Conservation (phyloP, 92 coral and sea anemone species). For the Phenganax subtilis region DNA sequence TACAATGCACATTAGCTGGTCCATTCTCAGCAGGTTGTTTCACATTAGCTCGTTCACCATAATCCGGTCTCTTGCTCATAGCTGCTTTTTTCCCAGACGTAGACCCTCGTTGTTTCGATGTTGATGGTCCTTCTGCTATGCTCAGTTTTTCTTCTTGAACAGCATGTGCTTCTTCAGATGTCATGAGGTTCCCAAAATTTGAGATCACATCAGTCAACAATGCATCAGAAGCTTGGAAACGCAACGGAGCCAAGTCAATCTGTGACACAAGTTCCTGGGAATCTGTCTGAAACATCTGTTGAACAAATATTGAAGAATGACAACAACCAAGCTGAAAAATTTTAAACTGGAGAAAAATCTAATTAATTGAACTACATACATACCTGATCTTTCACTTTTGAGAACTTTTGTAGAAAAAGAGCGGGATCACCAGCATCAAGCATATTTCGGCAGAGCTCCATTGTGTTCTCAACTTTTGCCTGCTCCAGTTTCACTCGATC, state of each 20-base stretch:
- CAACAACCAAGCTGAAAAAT: not conserved
- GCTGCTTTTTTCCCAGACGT: not conserved
- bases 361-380: not conserved
- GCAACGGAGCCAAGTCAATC: not conserved
- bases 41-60: not conserved
- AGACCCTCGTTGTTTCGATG: not conserved
- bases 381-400: not conserved
- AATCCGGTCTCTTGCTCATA: not conserved
- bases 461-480: conserved; percentile 13
- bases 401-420: not conserved
- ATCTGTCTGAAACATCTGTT: not conserved
- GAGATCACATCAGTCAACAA: conserved; percentile 31
- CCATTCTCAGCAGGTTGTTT: not conserved
- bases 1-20: not conserved
- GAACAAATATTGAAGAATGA: not conserved
- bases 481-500: conserved; percentile 24
- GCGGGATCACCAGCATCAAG: not conserved
- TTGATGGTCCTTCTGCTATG: not conserved
- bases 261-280: conserved; percentile 1
- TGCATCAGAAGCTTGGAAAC: conserved; percentile 13
- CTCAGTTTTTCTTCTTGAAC: not conserved
- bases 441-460: conserved; percentile 1
- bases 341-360: not conserved
- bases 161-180: not conserved
- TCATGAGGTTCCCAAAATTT: conserved; percentile 7